Evolutionary conservation across 2,113 vertebrate species (phyloP).

Genomic region (Dipodomys stephensi): DNA sequence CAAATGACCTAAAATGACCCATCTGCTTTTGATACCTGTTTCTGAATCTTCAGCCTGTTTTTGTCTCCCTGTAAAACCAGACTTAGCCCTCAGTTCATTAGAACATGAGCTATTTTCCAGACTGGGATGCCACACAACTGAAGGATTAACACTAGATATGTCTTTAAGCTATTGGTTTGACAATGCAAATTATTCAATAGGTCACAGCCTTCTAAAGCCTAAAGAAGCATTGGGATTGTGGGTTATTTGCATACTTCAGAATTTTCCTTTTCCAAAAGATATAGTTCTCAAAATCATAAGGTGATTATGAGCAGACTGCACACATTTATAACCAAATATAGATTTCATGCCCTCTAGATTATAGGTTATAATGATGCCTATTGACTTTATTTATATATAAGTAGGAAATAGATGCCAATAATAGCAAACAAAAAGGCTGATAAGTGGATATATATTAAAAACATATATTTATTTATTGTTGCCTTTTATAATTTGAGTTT

Average conservation of each 20-base stretch:
- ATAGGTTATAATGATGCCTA: neutral
- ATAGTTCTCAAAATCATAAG: neutral
- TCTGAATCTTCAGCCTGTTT: neutral
- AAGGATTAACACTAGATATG: neutral
- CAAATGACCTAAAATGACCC: neutral
- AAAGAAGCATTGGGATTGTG: neutral
- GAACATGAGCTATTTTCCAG: neutral
- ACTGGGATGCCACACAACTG: neutral
- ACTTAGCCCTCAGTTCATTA: neutral
- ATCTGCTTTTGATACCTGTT: neutral
- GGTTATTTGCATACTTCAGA: neutral
- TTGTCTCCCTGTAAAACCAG: neutral
- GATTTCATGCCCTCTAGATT: constrained; percentile 61
- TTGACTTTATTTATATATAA: constrained; percentile 68
- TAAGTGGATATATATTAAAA: constrained; percentile 21
- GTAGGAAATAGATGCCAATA: constrained; percentile 73
- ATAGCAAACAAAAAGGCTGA: constrained; percentile 59
- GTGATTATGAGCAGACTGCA: neutral
- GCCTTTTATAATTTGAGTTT: constrained; percentile 24
- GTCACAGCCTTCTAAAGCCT: neutral
- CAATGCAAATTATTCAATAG: constrained; percentile 21
- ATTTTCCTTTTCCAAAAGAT: neutral
- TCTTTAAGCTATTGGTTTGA: constrained; percentile 46
- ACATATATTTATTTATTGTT: neutral
- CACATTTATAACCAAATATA: constrained; percentile 29